A percentile compares a stretch with the other conserved stretches of the same genome.
These are phyloP conservation scores for Casuarius casuarius DNA, from an alignment of 2,113 vertebrate genomes.

Conservation along the genomic window DNA sequence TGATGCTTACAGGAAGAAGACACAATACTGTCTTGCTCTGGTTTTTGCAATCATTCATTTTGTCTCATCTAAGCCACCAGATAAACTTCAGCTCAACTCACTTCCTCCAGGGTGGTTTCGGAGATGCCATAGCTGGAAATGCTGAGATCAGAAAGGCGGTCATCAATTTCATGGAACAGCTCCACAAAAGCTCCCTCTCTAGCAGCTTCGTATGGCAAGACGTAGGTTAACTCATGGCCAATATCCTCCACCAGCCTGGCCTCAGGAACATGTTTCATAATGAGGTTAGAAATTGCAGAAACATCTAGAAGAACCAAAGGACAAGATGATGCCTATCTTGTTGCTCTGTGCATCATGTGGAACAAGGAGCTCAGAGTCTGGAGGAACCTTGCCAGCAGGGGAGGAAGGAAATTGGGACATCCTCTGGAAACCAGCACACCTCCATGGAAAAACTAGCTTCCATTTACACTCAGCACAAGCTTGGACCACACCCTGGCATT, in stretches of 20 bases:
- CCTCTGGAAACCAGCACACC: background rate
- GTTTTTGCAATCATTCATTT: background rate
- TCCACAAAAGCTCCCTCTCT: constrained; percentile 94
- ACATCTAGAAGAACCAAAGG: constrained; percentile 76
- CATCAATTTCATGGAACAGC: constrained; percentile 93
- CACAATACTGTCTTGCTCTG: background rate
- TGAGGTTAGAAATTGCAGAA: constrained; percentile 88
- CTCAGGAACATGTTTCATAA: constrained; percentile 88
- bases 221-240: constrained; percentile 93
- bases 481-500: background rate
- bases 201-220: constrained; percentile 92
- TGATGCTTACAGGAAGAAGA: background rate
- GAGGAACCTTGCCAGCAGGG: background rate
- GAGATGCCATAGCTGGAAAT: constrained; percentile 98
- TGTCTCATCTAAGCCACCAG: background rate
- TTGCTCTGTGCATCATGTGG: background rate
- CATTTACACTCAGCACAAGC: background rate
- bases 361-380: background rate
- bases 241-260: constrained; percentile 93
- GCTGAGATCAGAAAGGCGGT: constrained; percentile 87
- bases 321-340: background rate
- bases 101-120: constrained; percentile 96
- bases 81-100: constrained; percentile 48
- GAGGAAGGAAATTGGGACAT: background rate
- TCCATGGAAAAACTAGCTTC: background rate